These are phyloP conservation scores for Anguilla obscura DNA, from an alignment of 2,797 vertebrate genomes.

Conservation along the genomic window DNA sequence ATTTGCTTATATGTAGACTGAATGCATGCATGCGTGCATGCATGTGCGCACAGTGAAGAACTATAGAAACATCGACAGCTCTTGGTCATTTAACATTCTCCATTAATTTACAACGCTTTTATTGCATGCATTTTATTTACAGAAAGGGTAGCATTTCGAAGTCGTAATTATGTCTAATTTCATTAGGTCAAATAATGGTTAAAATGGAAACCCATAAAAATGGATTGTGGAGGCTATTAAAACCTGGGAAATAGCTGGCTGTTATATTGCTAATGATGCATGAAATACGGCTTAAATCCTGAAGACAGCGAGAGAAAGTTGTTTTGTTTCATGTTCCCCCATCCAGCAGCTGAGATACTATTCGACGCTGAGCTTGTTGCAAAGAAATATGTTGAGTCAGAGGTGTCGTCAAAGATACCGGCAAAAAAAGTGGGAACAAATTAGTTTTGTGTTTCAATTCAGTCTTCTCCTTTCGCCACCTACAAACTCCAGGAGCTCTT, in stretches of 20 bases:
- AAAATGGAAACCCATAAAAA: background rate
- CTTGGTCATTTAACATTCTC: background rate
- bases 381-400: conserved; percentile 13
- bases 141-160: background rate
- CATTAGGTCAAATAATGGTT: background rate
- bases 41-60: too few relatives aligned
- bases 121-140: background rate
- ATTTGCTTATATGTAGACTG: background rate
- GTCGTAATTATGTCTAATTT: background rate
- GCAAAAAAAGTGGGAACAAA: background rate
- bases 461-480: background rate
- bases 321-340: background rate
- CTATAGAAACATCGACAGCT: too few relatives aligned
- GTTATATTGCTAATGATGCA: background rate
- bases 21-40: background rate
- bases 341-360: background rate
- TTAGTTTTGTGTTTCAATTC: conserved; percentile 13
- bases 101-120: background rate
- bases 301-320: background rate
- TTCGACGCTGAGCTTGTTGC: background rate
- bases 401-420: background rate
- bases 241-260: background rate
- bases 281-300: background rate
- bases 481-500: background rate
- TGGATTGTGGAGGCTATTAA: background rate